Conservation (phyloP, 2,888 invertebrate species). For the Trissoscelio sp. region DNA sequence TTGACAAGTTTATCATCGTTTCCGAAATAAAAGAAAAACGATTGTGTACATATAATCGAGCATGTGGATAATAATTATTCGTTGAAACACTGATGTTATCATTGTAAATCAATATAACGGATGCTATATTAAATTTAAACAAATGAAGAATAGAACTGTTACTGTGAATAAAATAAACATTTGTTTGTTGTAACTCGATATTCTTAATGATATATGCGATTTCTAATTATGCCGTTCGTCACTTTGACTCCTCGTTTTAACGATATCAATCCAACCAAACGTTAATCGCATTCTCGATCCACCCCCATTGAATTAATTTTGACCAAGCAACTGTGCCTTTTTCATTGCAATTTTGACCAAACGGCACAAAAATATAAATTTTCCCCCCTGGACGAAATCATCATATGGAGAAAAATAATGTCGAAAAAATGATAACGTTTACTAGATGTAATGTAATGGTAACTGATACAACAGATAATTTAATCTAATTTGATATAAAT, state of each 20-base stretch:
- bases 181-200: conserved; percentile 55
- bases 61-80: conserved; percentile 59
- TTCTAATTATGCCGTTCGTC: conserved; percentile 45
- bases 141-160: conserved; percentile 48
- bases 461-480: no score
- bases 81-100: conserved; percentile 51
- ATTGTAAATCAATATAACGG: conserved; percentile 46
- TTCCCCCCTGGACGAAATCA: conserved; percentile 41
- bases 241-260: conserved; percentile 31
- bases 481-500: no score
- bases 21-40: conserved; percentile 25
- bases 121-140: conserved; percentile 34
- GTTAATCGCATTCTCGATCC: conserved; percentile 24
- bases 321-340: conserved; percentile 67
- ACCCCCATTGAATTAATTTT: conserved; percentile 39
- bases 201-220: conserved; percentile 39
- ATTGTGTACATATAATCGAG: conserved; percentile 53
- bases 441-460: no score
- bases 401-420: no score
- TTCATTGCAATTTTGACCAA: conserved; percentile 63
- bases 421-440: no score
- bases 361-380: conserved; percentile 51
- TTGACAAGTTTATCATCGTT: conserved; percentile 51
- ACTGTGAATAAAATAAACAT: conserved; percentile 50
- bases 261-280: neutral